phyloP scores from a whole-genome alignment of 2,113 vertebrate species.

The Antechinus stuartii region DNA sequence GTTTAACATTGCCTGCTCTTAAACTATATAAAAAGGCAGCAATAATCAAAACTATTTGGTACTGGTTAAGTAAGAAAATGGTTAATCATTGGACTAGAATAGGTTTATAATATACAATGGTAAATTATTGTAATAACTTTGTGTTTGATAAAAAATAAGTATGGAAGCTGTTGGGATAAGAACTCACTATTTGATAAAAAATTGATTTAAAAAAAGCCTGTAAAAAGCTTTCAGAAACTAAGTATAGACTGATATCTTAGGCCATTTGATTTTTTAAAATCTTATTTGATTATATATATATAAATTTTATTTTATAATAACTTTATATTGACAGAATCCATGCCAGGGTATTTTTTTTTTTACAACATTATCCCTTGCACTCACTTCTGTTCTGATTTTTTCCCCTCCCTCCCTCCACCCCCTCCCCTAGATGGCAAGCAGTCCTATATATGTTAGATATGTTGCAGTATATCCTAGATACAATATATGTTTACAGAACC shows the following conservation, averaged over 20 bases:
- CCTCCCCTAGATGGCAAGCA: no score
- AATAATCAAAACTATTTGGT: neutral
- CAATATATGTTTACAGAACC: no score
- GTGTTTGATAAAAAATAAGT: neutral
- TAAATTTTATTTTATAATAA: no score
- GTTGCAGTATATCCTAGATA: no score
- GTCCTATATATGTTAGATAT: no score
- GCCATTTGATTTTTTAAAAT: neutral
- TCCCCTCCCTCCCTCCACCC: no score
- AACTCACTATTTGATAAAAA: neutral
- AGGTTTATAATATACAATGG: neutral
- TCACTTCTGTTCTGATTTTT: no score
- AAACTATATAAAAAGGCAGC: neutral
- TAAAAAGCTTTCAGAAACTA: neutral
- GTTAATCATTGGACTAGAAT: neutral
- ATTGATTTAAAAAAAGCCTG: neutral
- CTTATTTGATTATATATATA: no score
- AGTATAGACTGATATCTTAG: neutral
- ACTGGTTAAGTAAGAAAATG: neutral
- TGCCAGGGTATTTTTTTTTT: no score
- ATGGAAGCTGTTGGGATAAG: neutral
- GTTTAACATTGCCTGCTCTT: neutral
- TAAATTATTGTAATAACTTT: neutral
- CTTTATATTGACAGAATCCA: no score
- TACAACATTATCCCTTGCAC: no score